A percentile compares a stretch with the other conserved stretches of the same genome.
phyloP scores from a whole-genome alignment of 2,113 vertebrate genomes.

The Aldabrachelys gigantea region DNA sequence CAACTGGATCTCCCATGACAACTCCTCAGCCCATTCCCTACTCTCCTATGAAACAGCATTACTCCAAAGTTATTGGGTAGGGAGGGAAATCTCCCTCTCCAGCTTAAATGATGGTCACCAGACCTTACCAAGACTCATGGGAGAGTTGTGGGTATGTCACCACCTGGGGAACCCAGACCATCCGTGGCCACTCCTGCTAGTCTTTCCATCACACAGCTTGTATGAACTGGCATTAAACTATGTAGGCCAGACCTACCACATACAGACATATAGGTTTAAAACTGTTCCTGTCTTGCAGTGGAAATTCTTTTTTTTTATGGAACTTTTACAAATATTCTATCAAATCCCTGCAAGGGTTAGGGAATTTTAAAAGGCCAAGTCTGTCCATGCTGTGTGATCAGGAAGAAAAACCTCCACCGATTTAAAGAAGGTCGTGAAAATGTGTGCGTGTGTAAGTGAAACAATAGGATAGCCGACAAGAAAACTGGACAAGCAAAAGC shows the following conservation, averaged over 20 bases:
- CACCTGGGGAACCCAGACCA: background rate
- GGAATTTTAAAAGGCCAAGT: background rate
- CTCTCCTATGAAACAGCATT: background rate
- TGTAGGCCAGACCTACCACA: background rate
- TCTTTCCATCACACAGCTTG: background rate
- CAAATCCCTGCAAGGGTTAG: background rate
- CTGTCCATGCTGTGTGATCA: background rate
- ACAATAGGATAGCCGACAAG: background rate
- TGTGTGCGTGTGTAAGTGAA: background rate
- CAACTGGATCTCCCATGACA: fast-evolving
- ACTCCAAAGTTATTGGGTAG: background rate
- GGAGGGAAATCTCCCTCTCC: background rate
- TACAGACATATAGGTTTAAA: background rate
- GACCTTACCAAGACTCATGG: background rate
- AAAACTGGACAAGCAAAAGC: background rate
- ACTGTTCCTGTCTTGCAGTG: background rate
- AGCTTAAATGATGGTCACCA: background rate
- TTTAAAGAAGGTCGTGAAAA: background rate
- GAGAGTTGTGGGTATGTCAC: background rate
- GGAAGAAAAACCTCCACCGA: background rate
- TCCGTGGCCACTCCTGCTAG: background rate
- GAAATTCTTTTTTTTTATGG: background rate
- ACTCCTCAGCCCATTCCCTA: background rate
- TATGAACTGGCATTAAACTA: background rate
- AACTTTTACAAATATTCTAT: background rate